A percentile compares a stretch with the other conserved stretches of the same genome.
phyloP scores from a whole-genome alignment of 2,797 vertebrate genomes.

The Pipistrellus kuhlii region DNA sequence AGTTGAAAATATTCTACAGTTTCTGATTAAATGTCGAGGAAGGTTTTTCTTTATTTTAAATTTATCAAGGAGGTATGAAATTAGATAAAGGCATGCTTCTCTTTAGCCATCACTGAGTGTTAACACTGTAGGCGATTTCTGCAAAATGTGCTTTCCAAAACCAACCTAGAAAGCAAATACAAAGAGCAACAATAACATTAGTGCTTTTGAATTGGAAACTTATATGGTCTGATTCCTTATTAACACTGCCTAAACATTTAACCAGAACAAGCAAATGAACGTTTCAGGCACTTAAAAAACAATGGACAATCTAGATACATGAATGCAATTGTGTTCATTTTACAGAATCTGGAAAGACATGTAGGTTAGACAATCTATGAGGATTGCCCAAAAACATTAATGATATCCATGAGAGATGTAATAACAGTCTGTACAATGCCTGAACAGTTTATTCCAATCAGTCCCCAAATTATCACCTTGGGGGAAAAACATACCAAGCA shows the following conservation, averaged over 20 bases:
- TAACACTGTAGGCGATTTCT: conserved; percentile 38
- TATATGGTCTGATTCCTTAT: conserved; percentile 49
- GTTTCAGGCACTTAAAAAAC: conserved; percentile 48
- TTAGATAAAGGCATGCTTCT: conserved; percentile 39
- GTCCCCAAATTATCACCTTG: background rate
- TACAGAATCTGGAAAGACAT: conserved; percentile 40
- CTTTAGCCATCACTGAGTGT: conserved; percentile 40
- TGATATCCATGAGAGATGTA: background rate
- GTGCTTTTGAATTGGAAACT: conserved; percentile 47
- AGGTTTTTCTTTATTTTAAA: conserved; percentile 66
- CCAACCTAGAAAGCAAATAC: conserved; percentile 57
- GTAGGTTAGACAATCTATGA: background rate
- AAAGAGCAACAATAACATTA: conserved; percentile 53
- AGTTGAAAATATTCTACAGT: conserved; percentile 41
- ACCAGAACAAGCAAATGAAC: conserved; percentile 32
- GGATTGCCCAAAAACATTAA: background rate
- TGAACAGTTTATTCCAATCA: background rate
- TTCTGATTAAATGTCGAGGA: conserved; percentile 40
- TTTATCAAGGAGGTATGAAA: conserved; percentile 53
- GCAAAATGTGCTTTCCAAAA: conserved; percentile 60
- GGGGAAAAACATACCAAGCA: background rate
- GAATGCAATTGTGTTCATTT: conserved; percentile 3
- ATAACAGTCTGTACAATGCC: background rate
- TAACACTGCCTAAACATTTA: conserved; percentile 45
- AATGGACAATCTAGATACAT: conserved; percentile 41